A percentile compares a stretch with the other conserved stretches of the same genome.
Conservation (phyloP, 2,113 vertebrate species). For the Triplophysa dalaica region DNA sequence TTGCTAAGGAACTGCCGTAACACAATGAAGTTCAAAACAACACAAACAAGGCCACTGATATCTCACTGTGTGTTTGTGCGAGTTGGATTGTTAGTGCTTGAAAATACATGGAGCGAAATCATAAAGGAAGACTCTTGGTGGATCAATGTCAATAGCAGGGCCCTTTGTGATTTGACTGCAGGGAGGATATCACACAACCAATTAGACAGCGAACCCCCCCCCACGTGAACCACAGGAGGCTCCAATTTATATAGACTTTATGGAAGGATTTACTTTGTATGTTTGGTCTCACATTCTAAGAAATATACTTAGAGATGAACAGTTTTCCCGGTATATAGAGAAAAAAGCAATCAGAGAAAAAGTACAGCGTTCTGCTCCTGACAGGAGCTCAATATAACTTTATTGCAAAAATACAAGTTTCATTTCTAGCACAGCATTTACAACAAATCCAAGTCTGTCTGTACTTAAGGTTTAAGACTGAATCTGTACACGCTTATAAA, state of each 20-base stretch:
- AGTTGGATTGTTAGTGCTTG: neutral
- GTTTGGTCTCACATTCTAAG: too few species aligned
- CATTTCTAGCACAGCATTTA: conserved; percentile 63
- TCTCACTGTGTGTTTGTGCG: neutral
- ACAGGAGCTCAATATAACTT: conserved; percentile 60
- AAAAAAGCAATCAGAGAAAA: neutral
- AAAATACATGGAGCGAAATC: conserved; percentile 11
- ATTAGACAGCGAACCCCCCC: neutral
- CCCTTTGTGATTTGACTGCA: neutral
- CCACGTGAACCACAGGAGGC: too few species aligned
- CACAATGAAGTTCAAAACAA: neutral
- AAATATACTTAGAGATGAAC: too few species aligned
- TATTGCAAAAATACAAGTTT: conserved; percentile 72
- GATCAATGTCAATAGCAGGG: neutral
- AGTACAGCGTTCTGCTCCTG: conserved; percentile 40
- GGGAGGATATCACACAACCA: neutral
- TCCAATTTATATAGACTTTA: too few species aligned
- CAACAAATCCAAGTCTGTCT: conserved; percentile 52
- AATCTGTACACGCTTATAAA: conserved; percentile 55
- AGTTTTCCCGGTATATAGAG: neutral
- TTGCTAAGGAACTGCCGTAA: conserved; percentile 8
- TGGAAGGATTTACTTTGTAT: too few species aligned
- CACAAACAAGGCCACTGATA: neutral
- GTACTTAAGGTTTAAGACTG: conserved; percentile 47
- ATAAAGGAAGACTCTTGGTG: neutral